phyloP scores from a whole-genome alignment of 2,888 invertebrate genomes.

The Seira musarum region DNA sequence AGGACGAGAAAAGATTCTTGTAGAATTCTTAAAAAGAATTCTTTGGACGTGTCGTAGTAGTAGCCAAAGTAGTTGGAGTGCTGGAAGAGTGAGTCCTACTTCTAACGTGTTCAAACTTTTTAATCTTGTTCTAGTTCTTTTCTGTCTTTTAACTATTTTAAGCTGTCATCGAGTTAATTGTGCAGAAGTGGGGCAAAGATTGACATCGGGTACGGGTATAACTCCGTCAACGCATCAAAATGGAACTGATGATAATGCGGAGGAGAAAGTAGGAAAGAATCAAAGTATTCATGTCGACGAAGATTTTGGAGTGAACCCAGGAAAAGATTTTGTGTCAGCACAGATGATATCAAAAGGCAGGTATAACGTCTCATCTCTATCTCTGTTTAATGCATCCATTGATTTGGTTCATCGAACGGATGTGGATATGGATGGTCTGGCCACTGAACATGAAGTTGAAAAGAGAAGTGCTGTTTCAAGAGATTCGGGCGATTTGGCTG shows the following conservation, averaged over 20 bases:
- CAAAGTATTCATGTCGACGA: too few species aligned
- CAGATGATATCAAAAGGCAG: not conserved
- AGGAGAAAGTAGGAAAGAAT: not conserved
- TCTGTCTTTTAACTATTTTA: conserved; percentile 25
- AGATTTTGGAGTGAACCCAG: not conserved
- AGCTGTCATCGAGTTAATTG: conserved; percentile 49
- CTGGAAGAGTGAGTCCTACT: not conserved
- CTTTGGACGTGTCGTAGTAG: not conserved
- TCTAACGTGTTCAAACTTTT: conserved; percentile 44
- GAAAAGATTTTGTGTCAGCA: not conserved
- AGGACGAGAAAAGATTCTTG: not conserved
- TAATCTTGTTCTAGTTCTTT: conserved; percentile 28
- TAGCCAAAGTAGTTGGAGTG: not conserved
- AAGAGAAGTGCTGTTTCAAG: not conserved
- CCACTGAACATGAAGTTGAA: not conserved
- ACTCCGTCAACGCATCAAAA: too few species aligned
- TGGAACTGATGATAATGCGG: not conserved
- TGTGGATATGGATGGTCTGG: not conserved
- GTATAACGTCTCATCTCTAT: not conserved
- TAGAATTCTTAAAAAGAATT: not conserved
- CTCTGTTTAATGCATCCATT: not conserved
- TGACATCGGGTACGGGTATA: not conserved
- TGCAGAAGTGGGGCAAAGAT: conserved; percentile 22
- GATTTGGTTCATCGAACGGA: not conserved
- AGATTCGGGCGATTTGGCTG: too few species aligned